Evolutionary conservation across 2,888 invertebrate species (phyloP), one percentile per base, ranked within the genome.

Genomic region (Entomobrya multifasciata): DNA sequence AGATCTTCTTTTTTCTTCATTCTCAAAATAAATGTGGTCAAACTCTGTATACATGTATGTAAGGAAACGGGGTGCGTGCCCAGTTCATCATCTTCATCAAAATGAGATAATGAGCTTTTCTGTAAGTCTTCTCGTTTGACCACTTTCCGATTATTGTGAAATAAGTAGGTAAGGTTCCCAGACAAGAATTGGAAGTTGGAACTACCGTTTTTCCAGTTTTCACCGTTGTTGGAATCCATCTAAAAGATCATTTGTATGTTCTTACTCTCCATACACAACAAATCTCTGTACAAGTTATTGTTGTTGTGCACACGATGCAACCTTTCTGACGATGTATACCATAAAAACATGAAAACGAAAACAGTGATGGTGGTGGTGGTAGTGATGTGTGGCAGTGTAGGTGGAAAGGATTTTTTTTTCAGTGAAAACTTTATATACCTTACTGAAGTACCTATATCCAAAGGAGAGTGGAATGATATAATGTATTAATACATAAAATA

Each of bases 301-400:
- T 4, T 36, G 36, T 36, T 67, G 65, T 36, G 17, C 62, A 62
- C n/a, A n/a, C n/a, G n/a, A n/a, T n/a, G n/a, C n/a, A n/a, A n/a
- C n/a, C n/a, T n/a, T n/a, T n/a, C 36, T 36, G 36, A 67, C 20
- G 17, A 67, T 67, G 65, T 44, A 67, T 36, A 41, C 65, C 41
- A 67, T 67, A 67, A 67, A 67, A 67, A 67, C 65, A 67, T 41
- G 65, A 67, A n/a, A 41, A 67, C n/a, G 65, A 36, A 10, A 67
- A 67, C 36, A 44, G 15, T 36, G 65, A 2, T 44, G 20, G 36
- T 17, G 36, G 36, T 36, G 36, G 25, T 36, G 65, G 10, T 44
- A 11, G 65, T n/a, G n/a, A n/a, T n/a, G n/a, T n/a, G 25, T 36
- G 65, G 10, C 20, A 11, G 65, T n/a, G 52, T 6, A 52, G 20